Conservation (phyloP, 2,113 vertebrate species). For the Pseudorectes ferrugineus region DNA sequence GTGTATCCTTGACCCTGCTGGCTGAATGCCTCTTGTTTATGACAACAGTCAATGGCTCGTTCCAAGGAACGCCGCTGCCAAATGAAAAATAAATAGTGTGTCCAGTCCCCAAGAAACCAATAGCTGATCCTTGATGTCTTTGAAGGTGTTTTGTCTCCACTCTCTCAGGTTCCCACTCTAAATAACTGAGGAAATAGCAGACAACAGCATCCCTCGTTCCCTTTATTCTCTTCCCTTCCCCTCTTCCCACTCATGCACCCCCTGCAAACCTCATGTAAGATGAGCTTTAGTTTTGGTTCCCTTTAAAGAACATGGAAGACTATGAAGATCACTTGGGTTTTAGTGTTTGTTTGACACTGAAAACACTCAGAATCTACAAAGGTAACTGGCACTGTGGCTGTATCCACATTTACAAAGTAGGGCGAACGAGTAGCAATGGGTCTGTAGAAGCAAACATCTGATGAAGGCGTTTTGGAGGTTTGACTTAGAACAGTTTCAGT, state of each 20-base stretch:
- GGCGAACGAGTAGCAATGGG: fast-evolving
- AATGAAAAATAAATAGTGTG: background rate
- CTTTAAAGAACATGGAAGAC: background rate
- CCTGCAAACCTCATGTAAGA: background rate
- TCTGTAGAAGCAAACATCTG: background rate
- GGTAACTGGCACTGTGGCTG: background rate
- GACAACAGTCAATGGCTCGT: fast-evolving
- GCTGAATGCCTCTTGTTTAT: background rate
- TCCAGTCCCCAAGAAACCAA: background rate
- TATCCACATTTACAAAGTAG: background rate
- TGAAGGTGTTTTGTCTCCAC: background rate
- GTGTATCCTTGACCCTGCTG: background rate
- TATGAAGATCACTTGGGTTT: background rate
- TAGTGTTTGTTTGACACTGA: background rate
- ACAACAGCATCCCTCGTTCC: background rate
- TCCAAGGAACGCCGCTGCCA: background rate
- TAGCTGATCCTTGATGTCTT: background rate
- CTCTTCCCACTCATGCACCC: background rate
- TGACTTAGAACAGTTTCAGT: background rate
- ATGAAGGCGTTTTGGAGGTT: background rate
- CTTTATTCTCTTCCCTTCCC: background rate
- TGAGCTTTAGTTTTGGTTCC: background rate
- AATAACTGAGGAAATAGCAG: background rate
- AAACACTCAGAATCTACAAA: background rate
- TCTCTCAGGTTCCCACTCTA: background rate